These are phyloP conservation scores for Mesembrinibis cayennensis DNA, from an alignment of 2,113 vertebrate genomes.

Conservation along the genomic window DNA sequence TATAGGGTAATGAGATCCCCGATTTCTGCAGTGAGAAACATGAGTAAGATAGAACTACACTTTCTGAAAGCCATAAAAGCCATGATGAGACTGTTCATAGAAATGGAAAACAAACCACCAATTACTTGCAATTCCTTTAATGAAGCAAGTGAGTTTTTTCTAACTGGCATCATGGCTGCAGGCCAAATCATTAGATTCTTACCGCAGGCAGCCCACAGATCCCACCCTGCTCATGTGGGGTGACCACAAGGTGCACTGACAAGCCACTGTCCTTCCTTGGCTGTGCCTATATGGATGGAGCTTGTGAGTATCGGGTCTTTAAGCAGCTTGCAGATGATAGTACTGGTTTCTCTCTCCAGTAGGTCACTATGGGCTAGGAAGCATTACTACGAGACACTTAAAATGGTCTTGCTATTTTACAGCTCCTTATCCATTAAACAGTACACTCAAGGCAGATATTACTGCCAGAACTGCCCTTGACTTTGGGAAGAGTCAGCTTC, in stretches of 20 bases:
- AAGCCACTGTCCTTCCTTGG: not conserved
- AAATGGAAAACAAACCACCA: not conserved
- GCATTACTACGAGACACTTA: not conserved
- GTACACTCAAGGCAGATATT: not conserved
- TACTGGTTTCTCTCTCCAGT: not conserved
- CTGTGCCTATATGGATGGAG: not conserved
- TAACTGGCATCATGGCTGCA: not conserved
- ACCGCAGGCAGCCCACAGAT: not conserved
- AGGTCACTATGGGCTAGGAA: not conserved
- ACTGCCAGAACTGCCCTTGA: not conserved
- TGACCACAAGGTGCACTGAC: not conserved
- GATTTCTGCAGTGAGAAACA: not conserved
- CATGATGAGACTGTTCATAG: not conserved
- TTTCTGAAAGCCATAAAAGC: not conserved
- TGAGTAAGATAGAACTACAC: not conserved
- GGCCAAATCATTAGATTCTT: not conserved
- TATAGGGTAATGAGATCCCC: fast-evolving
- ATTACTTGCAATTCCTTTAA: not conserved
- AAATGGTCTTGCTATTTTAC: not conserved
- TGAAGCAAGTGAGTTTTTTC: not conserved
- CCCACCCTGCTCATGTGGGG: fast-evolving
- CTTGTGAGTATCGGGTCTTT: not conserved
- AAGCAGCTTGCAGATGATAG: not conserved
- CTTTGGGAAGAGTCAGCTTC: not conserved
- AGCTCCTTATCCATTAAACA: not conserved